A percentile compares a stretch with the other conserved stretches of the same genome.
phyloP scores from a whole-genome alignment of 2,113 vertebrate species.

The Mesembrinibis cayennensis region DNA sequence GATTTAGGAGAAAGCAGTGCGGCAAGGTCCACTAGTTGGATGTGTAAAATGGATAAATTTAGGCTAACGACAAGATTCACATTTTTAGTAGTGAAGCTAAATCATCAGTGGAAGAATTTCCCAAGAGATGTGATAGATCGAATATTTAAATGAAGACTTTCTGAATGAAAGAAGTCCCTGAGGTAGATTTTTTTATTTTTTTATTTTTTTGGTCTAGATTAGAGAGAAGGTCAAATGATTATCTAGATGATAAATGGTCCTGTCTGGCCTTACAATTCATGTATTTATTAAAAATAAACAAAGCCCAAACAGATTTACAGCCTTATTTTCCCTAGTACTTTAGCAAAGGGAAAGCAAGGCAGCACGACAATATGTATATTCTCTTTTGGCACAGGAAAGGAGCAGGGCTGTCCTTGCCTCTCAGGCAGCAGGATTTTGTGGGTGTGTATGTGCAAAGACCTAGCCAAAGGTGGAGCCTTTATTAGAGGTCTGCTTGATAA shows the following conservation, averaged over 20 bases:
- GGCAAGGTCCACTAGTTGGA: neutral
- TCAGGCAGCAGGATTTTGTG: neutral
- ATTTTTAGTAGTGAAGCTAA: neutral
- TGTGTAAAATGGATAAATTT: neutral
- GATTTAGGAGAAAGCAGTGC: neutral
- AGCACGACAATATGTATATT: rapidly evolving
- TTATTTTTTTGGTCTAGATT: neutral
- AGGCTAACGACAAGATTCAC: neutral
- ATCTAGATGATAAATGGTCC: neutral
- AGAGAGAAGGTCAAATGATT: conserved; percentile 8
- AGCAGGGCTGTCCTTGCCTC: neutral
- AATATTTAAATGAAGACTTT: conserved; percentile 21
- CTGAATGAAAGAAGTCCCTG: neutral
- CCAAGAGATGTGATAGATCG: neutral
- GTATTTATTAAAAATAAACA: conserved; percentile 27
- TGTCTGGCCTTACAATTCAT: neutral
- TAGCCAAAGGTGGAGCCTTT: neutral
- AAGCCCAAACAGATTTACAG: neutral
- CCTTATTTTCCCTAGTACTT: neutral
- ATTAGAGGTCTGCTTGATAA: neutral
- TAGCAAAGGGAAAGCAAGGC: neutral
- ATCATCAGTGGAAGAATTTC: neutral
- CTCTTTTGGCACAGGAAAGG: neutral
- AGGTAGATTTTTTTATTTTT: neutral
- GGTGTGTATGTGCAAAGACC: neutral